phyloP scores from a whole-genome alignment of 2,113 vertebrate species.

The Aphelocoma coerulescens region DNA sequence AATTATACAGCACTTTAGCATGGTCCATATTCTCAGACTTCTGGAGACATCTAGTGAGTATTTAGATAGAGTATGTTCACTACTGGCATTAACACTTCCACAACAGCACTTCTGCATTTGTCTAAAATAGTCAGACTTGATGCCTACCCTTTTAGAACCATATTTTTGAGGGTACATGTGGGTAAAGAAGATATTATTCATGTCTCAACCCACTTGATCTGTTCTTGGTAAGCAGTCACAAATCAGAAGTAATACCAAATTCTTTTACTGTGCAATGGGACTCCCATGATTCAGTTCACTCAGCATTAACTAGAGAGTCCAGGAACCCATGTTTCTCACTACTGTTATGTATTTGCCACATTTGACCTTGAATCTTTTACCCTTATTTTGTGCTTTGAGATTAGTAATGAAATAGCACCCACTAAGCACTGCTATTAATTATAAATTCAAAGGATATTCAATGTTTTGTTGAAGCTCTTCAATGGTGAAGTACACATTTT shows the following conservation, averaged over 20 bases:
- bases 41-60: not conserved
- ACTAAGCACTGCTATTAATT: not conserved
- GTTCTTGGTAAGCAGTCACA: not conserved
- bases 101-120: not conserved
- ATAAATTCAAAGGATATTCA: not conserved
- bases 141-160: not conserved
- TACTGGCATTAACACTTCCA: not conserved
- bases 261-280: not conserved
- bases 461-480: not conserved
- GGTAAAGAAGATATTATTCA: not conserved
- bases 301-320: not conserved
- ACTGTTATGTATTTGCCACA: not conserved
- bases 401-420: not conserved
- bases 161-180: not conserved
- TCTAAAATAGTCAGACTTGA: not conserved
- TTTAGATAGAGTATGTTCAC: not conserved
- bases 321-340: not conserved
- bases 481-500: not conserved
- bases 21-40: not conserved
- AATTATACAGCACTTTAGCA: not conserved
- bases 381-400: not conserved
- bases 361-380: not conserved
- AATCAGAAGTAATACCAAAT: not conserved
- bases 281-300: not conserved
- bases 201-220: not conserved